Evolutionary conservation across 2,888 invertebrate species (phyloP).

Genomic region (Cerceris rybyensis): DNA sequence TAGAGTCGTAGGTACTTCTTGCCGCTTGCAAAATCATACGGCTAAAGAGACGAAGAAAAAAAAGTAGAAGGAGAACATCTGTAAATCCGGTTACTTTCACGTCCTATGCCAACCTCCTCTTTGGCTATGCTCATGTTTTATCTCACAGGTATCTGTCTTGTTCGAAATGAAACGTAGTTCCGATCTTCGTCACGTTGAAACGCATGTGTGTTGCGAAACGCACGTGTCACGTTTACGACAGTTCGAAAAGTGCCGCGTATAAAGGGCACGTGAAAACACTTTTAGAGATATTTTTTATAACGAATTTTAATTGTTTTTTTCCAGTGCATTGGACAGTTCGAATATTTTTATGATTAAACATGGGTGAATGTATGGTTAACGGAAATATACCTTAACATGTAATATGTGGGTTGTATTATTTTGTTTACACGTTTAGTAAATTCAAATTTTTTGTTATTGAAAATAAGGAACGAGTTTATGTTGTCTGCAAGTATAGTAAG

Average conservation of each 20-base stretch:
- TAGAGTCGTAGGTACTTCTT: constrained; percentile 11
- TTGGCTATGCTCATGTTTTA: constrained; percentile 14
- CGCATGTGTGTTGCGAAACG: constrained; percentile 7
- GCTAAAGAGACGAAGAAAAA: constrained; percentile 11
- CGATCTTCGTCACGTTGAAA: constrained; percentile 9
- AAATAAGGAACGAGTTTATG: no score
- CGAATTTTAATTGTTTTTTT: no score
- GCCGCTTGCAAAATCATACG: constrained; percentile 39
- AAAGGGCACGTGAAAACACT: background rate
- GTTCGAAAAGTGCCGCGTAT: background rate
- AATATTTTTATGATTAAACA: no score
- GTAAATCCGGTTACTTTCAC: constrained; percentile 51
- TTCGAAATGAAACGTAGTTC: constrained; percentile 12
- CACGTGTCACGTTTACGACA: background rate
- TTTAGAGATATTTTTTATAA: no score
- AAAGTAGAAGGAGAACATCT: constrained; percentile 19
- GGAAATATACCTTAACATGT: no score
- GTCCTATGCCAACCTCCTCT: constrained; percentile 9
- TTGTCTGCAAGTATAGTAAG: no score
- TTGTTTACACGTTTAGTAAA: no score
- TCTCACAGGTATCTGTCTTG: constrained; percentile 9
- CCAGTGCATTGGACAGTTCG: no score
- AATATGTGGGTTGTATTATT: no score
- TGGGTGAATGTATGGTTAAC: no score
- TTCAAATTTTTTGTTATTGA: no score